Evolutionary conservation across 2,797 vertebrate species (phyloP), one percentile per base, ranked within the genome.

Genomic region (Neosilurus mollespiculum): DNA sequence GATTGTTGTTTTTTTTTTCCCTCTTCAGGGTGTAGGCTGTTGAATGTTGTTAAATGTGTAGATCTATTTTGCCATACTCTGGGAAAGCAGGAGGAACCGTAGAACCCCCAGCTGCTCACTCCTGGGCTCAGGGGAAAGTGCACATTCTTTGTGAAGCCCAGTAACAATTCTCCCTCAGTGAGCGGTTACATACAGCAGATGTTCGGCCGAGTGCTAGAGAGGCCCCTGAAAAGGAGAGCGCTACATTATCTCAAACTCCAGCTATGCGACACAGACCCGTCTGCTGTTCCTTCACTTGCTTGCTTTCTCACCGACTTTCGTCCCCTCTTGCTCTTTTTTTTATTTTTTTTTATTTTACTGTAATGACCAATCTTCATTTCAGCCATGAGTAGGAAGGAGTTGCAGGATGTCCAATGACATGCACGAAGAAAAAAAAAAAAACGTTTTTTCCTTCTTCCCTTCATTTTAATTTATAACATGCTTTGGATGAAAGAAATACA

Each of bases 241-340:
- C 82, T 58, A 91, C 88, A 92, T 93, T 91, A 92, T 93, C 93
- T 94, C 91, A 92, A 93, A 89, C 90, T 91, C 83, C 88, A 93
- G 90, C 90, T 92, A 93, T 90, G 91, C 90, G 83, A 76, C 85
- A 78, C 75, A 24, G 77, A 78, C 88, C 89, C 72, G 9, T 77
- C 85, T 83, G 82, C 81, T 87, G 85, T 53, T 83, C 85, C 77
- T 86, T 22, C 37, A 56, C 64, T n/a, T 30, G n/a, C 43, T 78
- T 12, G 10, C 43, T 30, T 30, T 30, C 30, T 77, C 67, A 43
- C 56, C 58, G 53, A n/a, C 37, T 37, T 85, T 34, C 16, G 85
- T 67, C 26, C 54, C 15, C 16, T 1, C 51, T 67, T 26, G 22
- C 71, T 58, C 15, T 75, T 20, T 73, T 26, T 49, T 37, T 51